Conservation (phyloP, 2,113 vertebrate species). For the Gallinago jamesoni region DNA sequence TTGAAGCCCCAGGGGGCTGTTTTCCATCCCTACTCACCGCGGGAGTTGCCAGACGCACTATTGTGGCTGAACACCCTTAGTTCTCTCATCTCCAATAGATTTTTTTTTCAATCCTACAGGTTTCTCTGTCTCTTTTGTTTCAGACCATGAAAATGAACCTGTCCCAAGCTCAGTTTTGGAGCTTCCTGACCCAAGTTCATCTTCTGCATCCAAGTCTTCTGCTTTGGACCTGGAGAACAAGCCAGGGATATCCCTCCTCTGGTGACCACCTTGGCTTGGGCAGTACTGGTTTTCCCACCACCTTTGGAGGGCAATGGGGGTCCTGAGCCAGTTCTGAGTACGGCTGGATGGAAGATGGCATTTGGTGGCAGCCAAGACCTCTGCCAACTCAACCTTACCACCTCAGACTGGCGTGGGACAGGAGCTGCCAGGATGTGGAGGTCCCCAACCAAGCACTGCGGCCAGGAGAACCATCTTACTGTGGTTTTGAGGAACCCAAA, state of each 20-base stretch:
- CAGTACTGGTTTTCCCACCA: background rate
- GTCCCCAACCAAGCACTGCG: background rate
- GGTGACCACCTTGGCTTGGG: rapidly evolving
- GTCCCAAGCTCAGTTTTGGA: background rate
- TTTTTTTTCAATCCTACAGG: background rate
- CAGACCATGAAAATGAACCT: background rate
- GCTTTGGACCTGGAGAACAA: background rate
- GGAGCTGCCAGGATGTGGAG: background rate
- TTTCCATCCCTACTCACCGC: background rate
- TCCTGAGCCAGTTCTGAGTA: background rate
- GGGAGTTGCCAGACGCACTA: background rate
- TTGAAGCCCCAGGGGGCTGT: background rate
- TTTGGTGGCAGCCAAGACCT: background rate
- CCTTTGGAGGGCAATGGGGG: rapidly evolving
- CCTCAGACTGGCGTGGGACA: background rate
- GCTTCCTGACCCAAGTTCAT: rapidly evolving
- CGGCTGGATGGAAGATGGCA: background rate
- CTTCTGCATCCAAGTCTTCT: too few species aligned
- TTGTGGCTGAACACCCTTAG: background rate
- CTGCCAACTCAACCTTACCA: background rate
- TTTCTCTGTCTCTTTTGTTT: background rate
- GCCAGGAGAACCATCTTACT: background rate
- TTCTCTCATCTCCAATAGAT: rapidly evolving
- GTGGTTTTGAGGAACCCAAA: background rate
- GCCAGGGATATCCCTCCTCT: rapidly evolving